Evolutionary conservation across 2,888 invertebrate species (phyloP).

Genomic region (Thereva unica): DNA sequence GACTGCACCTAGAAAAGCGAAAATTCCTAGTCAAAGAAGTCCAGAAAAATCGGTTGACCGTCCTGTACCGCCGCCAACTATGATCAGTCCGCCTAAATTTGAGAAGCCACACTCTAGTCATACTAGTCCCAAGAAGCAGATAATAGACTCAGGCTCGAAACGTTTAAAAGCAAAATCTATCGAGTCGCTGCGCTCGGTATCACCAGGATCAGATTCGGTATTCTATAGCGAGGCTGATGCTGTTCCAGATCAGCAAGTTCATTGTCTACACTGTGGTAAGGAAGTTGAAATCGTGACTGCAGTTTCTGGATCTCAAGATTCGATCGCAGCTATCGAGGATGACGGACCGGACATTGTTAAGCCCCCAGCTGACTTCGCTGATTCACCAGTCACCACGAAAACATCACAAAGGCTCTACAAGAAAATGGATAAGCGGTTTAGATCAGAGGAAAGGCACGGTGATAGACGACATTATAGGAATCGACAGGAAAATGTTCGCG

Average conservation of each 20-base stretch:
- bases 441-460: conserved; percentile 74
- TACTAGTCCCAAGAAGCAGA: conserved; percentile 45
- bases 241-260: conserved; percentile 62
- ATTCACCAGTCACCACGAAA: conserved; percentile 71
- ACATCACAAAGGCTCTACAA: conserved; percentile 67
- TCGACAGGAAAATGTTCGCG: conserved; percentile 72
- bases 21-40: conserved; percentile 38
- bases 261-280: conserved; percentile 83
- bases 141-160: conserved; percentile 51
- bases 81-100: conserved; percentile 60
- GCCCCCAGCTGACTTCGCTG: conserved; percentile 87
- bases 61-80: conserved; percentile 12
- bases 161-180: conserved; percentile 80
- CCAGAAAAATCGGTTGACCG: conserved; percentile 37
- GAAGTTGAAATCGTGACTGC: conserved; percentile 71
- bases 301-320: conserved; percentile 55
- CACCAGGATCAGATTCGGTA: conserved; percentile 88
- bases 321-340: conserved; percentile 59
- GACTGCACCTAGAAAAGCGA: conserved; percentile 44
- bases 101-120: conserved; percentile 52
- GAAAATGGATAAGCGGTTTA: conserved; percentile 76
- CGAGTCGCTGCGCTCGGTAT: conserved; percentile 85
- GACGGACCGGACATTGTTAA: conserved; percentile 75
- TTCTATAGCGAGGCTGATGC: conserved; percentile 80
- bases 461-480: conserved; percentile 68